phyloP scores from a whole-genome alignment of 1,140 invertebrate genomes.

The Phymorhynchus buccinoides region DNA sequence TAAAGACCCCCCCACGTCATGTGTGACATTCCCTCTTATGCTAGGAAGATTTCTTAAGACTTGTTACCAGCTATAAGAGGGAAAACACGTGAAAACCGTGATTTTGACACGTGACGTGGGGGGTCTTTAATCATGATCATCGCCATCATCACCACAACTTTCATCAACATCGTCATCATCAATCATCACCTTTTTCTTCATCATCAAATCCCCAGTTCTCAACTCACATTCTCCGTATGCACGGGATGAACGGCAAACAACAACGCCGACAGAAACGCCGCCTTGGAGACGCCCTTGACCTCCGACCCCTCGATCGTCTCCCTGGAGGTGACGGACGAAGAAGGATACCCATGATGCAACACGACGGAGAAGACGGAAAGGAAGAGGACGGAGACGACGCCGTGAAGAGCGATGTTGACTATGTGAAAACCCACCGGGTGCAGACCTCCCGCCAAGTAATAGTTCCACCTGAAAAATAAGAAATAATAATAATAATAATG shows the following conservation, averaged over 20 bases:
- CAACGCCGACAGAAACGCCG: slow-evolving; percentile 80
- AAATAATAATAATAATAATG: no score
- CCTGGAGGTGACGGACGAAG: slow-evolving; percentile 43
- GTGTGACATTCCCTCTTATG: no score
- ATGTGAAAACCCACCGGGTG: slow-evolving; percentile 74
- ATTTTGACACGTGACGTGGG: no score
- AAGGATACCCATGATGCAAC: slow-evolving; percentile 48
- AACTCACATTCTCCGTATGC: slow-evolving; percentile 96
- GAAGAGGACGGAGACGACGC: slow-evolving; percentile 71
- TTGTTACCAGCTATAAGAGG: no score
- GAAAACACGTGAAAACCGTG: no score
- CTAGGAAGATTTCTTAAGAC: no score
- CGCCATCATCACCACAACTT: no score
- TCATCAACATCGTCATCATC: no score
- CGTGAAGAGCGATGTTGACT: slow-evolving; percentile 75
- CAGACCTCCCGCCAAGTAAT: slow-evolving; percentile 76
- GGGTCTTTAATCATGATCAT: no score
- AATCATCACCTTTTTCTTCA: no score
- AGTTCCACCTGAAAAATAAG: slow-evolving; percentile 83
- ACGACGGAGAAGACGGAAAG: slow-evolving; percentile 75
- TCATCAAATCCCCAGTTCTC: neutral
- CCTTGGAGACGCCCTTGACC: slow-evolving; percentile 39
- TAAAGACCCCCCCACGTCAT: no score
- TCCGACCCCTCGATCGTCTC: neutral
- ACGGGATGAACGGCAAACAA: slow-evolving; percentile 95